A percentile compares a stretch with the other conserved stretches of the same genome.
These are phyloP conservation scores for Coboldia fuscipes DNA, from an alignment of 1,140 invertebrate genomes.

Conservation along the genomic window DNA sequence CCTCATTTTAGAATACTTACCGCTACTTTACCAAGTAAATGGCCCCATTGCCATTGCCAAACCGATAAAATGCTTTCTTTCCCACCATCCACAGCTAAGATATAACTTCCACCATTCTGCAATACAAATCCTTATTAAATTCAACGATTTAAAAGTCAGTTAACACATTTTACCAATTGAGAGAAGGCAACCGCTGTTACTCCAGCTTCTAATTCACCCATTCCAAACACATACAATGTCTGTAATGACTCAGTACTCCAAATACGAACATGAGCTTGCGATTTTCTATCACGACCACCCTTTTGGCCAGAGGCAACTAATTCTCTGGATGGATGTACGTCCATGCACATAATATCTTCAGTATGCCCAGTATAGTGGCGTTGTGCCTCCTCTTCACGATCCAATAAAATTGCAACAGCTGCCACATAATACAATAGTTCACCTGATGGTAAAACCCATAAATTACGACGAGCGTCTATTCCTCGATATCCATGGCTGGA, in stretches of 20 bases:
- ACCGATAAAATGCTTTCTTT: constrained; percentile 68
- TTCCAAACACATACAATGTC: constrained; percentile 78
- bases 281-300: constrained; percentile 55
- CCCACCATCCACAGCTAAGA: constrained; percentile 64
- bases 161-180: constrained; percentile 33
- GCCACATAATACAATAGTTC: constrained; percentile 86
- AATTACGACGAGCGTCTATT: constrained; percentile 62
- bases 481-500: constrained; percentile 78
- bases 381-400: constrained; percentile 74
- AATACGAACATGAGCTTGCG: constrained; percentile 79
- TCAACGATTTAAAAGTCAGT: too few species aligned
- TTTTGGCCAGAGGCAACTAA: constrained; percentile 79
- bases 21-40: constrained; percentile 69
- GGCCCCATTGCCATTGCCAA: constrained; percentile 81
- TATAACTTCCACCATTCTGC: constrained; percentile 72
- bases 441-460: constrained; percentile 79
- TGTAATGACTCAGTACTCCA: constrained; percentile 84
- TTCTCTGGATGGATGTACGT: constrained; percentile 75
- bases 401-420: constrained; percentile 76
- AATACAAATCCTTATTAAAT: constrained; percentile 7
- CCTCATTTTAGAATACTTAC: constrained; percentile 29
- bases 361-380: constrained; percentile 85
- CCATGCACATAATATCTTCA: constrained; percentile 77
- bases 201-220: constrained; percentile 76
- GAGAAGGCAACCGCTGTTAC: constrained; percentile 81